phyloP scores from a whole-genome alignment of 1,140 invertebrate genomes.

The Drosophila takahashii region DNA sequence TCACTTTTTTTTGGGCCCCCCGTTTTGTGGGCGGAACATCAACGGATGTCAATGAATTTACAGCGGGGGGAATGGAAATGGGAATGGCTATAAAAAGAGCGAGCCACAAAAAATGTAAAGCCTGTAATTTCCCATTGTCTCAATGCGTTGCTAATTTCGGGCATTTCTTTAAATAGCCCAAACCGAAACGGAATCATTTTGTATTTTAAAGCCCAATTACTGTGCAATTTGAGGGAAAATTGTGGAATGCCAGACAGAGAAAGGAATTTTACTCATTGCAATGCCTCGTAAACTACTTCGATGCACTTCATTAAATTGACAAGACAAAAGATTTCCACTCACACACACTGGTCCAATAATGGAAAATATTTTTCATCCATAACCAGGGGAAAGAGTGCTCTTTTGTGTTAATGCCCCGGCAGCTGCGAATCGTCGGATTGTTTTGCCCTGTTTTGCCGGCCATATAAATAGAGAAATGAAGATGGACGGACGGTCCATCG shows the following conservation, averaged over 20 bases:
- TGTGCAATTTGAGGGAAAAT: constrained; percentile 13
- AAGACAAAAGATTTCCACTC: constrained; percentile 33
- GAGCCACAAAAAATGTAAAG: constrained; percentile 3
- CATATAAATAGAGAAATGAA: constrained; percentile 49
- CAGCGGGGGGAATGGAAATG: constrained; percentile 14
- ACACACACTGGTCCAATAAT: constrained; percentile 12
- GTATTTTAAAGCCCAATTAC: constrained; percentile 17
- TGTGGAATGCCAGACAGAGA: neutral
- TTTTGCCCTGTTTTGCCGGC: constrained; percentile 5
- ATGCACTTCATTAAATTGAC: constrained; percentile 44
- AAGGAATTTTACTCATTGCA: too few species aligned
- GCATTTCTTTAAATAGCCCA: constrained; percentile 33
- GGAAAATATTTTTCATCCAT: constrained; percentile 33
- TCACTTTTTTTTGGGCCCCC: neutral
- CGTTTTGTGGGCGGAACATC: constrained; percentile 8
- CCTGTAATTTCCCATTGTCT: constrained; percentile 40
- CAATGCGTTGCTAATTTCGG: constrained; percentile 48
- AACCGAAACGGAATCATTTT: neutral
- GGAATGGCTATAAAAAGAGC: constrained; percentile 40
- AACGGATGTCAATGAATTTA: constrained; percentile 51
- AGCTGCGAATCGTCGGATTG: constrained; percentile 26
- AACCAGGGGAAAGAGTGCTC: constrained; percentile 3
- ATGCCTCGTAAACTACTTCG: constrained; percentile 20
- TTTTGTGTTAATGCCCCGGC: constrained; percentile 15
- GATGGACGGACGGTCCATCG: constrained; percentile 12